Evolutionary conservation across 1,140 invertebrate genomes (phyloP).

Genomic region (Hypothenemus hampei): DNA sequence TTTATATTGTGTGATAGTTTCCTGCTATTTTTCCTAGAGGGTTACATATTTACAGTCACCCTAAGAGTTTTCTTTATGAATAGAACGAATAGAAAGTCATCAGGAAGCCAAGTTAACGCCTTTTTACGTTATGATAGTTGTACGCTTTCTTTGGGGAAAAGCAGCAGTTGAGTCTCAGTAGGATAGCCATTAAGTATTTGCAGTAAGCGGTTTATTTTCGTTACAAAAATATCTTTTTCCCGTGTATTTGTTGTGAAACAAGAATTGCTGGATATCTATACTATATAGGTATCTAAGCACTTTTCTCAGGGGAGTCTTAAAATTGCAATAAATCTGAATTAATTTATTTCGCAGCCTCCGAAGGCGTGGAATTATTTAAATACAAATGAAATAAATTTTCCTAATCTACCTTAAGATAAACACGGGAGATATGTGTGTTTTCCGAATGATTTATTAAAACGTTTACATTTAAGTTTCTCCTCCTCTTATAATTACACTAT

Average conservation of each 20-base stretch:
- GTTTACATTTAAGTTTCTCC: not conserved
- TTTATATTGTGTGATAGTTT: no score
- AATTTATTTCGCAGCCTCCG: slow-evolving; percentile 14
- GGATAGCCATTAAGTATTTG: slow-evolving; percentile 1
- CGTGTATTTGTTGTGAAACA: not conserved
- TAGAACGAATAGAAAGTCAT: not conserved
- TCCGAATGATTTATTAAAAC: slow-evolving; percentile 5
- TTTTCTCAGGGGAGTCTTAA: not conserved
- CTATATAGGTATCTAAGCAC: not conserved
- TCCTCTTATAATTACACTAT: not conserved
- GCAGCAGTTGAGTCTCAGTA: slow-evolving; percentile 1
- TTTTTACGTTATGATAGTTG: not conserved
- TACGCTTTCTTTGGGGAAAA: slow-evolving; percentile 4
- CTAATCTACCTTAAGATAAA: slow-evolving; percentile 15
- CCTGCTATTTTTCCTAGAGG: no score
- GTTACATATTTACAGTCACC: no score
- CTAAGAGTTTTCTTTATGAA: slow-evolving; percentile 2
- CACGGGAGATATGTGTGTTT: not conserved
- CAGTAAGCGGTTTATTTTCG: slow-evolving; percentile 1
- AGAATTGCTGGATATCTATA: not conserved
- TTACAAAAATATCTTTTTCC: no score
- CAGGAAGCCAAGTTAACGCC: slow-evolving; percentile 2
- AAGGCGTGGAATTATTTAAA: slow-evolving; percentile 17
- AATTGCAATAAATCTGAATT: slow-evolving; percentile 10
- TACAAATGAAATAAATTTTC: slow-evolving; percentile 19